Evolutionary conservation across 1,140 invertebrate genomes (phyloP), one percentile per base, ranked within the genome.

Genomic region (Diorhabda sublineata): DNA sequence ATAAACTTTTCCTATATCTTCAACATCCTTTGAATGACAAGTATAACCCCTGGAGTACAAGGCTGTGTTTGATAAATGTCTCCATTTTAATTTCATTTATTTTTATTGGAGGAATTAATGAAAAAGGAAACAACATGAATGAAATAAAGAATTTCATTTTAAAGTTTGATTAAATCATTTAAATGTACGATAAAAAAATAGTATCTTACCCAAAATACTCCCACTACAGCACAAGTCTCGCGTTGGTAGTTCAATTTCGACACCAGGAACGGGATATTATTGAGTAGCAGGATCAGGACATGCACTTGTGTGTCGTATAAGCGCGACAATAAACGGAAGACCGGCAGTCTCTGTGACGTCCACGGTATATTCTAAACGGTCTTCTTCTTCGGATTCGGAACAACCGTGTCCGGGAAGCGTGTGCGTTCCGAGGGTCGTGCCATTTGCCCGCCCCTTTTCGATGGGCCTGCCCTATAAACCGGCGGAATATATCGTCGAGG

Each of bases 391-490:
- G 47, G 47, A 52, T 52, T 52, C 47, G 47, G 47, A 52, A 52
- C n/a, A 52, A 52, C 6, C 47, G 47, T 52, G 47, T 52, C 47
- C 6, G 47, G 47, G 67, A 65, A 61, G 67, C 70, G 64, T 71
- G 69, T 71, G 69, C 69, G 66, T 68, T 26, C 63, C 59, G 69
- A 73, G 72, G 72, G 72, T 71, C 72, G 72, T 59, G 65, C 58
- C 72, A 68, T 70, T 69, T 67, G 69, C 69, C 72, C 72, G 72
- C 72, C 72, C 72, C 67, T 71, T 71, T 71, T 61, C 45, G 66
- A 41, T 45, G 44, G 43, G n/a, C 61, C 65, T 11, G 61, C 61
- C 61, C 61, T 52, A 8, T n/a, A n/a, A 8, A n/a, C 47, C 47
- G 45, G 45, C 45, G 45, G 26, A 26, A 52, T 52, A 52, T 52